These are phyloP conservation scores for Gastrophysa polygoni DNA, from an alignment of 2,888 invertebrate genomes.

Conservation along the genomic window DNA sequence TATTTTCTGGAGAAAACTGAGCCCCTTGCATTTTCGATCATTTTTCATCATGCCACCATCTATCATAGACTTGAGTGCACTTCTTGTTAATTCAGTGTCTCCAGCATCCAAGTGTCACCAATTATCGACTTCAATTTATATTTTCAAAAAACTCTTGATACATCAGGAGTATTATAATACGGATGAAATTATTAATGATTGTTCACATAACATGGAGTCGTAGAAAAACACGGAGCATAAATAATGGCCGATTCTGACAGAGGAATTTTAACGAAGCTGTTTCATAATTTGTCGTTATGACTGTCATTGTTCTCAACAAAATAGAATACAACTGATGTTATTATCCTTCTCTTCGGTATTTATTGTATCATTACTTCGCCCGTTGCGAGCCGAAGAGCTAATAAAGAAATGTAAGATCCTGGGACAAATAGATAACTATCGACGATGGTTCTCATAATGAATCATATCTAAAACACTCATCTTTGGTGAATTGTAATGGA, in stretches of 20 bases:
- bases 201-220: conserved; percentile 36
- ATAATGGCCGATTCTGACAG: conserved; percentile 50
- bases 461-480: conserved; percentile 11
- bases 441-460: conserved; percentile 18
- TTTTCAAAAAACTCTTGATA: conserved; percentile 38
- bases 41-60: neutral
- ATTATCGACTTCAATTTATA: conserved; percentile 19
- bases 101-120: conserved; percentile 11
- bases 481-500: neutral
- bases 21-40: neutral
- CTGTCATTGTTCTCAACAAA: conserved; percentile 50
- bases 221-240: conserved; percentile 48
- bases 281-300: conserved; percentile 55
- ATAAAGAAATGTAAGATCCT: conserved; percentile 24
- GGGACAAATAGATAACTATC: conserved; percentile 20
- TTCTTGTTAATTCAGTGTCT: conserved; percentile 1
- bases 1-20: neutral
- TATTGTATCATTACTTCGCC: conserved; percentile 43
- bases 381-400: conserved; percentile 20
- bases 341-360: conserved; percentile 43
- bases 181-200: conserved; percentile 46
- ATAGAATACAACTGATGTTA: conserved; percentile 45
- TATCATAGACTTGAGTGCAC: neutral
- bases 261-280: conserved; percentile 55
- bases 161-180: conserved; percentile 44